Percentiles rank a stretch among this genome's conserved stretches.
Conservation (phyloP, 37 sponge, comb jelly and placozoan species). For the Amphimedon queenslandica region DNA sequence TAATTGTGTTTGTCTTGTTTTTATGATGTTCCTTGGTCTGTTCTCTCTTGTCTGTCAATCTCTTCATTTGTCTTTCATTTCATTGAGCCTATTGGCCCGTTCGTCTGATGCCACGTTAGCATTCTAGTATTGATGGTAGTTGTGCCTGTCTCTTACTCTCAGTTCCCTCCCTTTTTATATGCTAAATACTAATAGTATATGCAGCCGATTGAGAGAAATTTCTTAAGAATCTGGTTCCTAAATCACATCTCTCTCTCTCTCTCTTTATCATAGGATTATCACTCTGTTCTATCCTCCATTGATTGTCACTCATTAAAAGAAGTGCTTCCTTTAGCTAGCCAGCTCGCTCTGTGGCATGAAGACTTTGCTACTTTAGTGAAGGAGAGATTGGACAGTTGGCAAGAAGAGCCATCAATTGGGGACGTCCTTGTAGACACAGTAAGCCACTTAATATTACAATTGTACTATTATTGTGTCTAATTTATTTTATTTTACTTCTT, state of each 20-base stretch:
- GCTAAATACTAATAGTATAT: too few relatives aligned
- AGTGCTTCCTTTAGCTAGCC: constrained; percentile 8
- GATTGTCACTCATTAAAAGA: neutral
- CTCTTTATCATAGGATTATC: constrained; percentile 48
- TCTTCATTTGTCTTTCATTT: too few relatives aligned
- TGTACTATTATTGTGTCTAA: neutral
- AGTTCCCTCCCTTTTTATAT: too few relatives aligned
- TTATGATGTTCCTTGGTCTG: too few relatives aligned
- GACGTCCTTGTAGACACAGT: constrained; percentile 79
- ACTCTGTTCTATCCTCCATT: constrained; percentile 20
- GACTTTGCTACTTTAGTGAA: constrained; percentile 44
- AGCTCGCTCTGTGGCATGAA: constrained; percentile 61
- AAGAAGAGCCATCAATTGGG: constrained; percentile 51
- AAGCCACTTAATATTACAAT: constrained; percentile 13
- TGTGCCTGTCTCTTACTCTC: too few relatives aligned
- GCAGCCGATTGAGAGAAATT: too few relatives aligned
- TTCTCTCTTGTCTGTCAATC: too few relatives aligned
- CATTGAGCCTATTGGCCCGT: too few relatives aligned
- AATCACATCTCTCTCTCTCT: neutral
- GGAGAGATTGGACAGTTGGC: constrained; percentile 40
- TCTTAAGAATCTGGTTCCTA: neutral
- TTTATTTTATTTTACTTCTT: neutral
- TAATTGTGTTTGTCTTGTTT: too few relatives aligned
- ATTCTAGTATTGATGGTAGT: too few relatives aligned
- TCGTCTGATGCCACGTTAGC: too few relatives aligned